Base-by-base conservation (phyloP, 2,113 vertebrate species). In the Ammospiza caudacuta region DNA sequence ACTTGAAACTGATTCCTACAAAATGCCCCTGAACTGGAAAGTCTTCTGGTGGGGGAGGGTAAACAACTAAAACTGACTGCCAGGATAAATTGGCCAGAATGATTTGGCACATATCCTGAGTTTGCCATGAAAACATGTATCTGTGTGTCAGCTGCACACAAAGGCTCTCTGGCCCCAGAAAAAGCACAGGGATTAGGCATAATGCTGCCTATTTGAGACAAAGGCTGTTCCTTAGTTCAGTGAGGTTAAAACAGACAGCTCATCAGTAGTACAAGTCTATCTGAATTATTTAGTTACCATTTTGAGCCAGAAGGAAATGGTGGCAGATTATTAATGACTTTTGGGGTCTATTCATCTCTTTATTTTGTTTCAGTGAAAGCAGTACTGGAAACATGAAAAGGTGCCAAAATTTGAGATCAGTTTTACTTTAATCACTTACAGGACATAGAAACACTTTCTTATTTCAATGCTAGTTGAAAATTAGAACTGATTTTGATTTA, bases 261-360 rank as follows among this genome's bases (percentile, higher is more conserved):
- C 51, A 49, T 92, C 84, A 66, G 70, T 76, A 85, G 70, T 83
- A 64, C 69, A 78, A 87, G 67, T 73, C 70, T 62, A 33, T 87
- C 37, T 92, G 66, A 91, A 93, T 96, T 91, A 90, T 81, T 95
- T 86, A 93, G 64, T 47, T 93, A 87, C 76, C 37, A 25, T 92
- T 95, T 81, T 73, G 74, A 87, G 62, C 57, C 54, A 89, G 84
- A 82, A 91, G 83, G 87, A 95, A 58, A 31, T 83, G 37, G 70
- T 87, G 58, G 41, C 54, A 87, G 81, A 59, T 82, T 94, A 79
- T 75, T 70, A 79, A 91, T 94, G 85, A 84, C 19, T 62, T 92
- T 54, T 5, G 37, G 37, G 54, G 19, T 75, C 91, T 94, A 80
- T 94, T 87, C 11, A 58, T 67, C 39, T 91, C 67, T 37, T 52